Percentiles rank a stretch among this genome's conserved stretches.
Conservation (phyloP, 2,113 vertebrate species). For the Dissostichus mawsoni region DNA sequence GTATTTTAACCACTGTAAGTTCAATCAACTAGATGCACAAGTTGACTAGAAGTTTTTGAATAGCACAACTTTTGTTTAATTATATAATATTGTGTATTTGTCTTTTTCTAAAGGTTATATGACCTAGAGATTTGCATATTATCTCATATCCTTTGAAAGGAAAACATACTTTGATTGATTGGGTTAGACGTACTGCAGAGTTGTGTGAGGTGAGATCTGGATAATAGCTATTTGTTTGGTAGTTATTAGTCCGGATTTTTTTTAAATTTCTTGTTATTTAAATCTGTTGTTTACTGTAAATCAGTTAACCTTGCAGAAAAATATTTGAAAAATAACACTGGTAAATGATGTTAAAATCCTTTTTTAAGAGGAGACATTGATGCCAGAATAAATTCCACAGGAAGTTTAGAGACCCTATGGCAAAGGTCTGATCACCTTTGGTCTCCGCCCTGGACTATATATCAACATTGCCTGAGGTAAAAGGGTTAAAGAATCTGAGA, state of each 20-base stretch:
- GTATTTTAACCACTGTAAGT: background rate
- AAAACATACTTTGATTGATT: background rate
- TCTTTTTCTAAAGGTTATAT: background rate
- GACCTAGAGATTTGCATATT: background rate
- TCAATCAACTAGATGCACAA: no score
- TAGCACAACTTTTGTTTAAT: no score
- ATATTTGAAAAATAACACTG: background rate
- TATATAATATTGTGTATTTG: background rate
- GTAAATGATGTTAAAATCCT: background rate
- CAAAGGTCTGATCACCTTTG: slow-evolving; percentile 60
- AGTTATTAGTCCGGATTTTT: background rate
- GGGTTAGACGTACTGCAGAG: background rate
- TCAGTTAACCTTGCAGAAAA: background rate
- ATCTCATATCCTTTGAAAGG: background rate
- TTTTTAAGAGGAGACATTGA: slow-evolving; percentile 1
- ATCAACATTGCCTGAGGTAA: slow-evolving; percentile 52
- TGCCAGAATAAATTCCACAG: slow-evolving; percentile 48
- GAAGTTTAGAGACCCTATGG: slow-evolving; percentile 25
- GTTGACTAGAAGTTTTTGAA: no score
- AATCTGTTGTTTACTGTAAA: background rate
- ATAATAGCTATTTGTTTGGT: background rate
- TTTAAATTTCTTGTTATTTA: background rate
- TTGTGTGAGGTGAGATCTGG: background rate
- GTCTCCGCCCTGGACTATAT: slow-evolving; percentile 27
- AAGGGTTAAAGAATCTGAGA: slow-evolving; percentile 10